phyloP scores from a whole-genome alignment of 2,797 vertebrate genomes.

The Mionectes olivaceus region DNA sequence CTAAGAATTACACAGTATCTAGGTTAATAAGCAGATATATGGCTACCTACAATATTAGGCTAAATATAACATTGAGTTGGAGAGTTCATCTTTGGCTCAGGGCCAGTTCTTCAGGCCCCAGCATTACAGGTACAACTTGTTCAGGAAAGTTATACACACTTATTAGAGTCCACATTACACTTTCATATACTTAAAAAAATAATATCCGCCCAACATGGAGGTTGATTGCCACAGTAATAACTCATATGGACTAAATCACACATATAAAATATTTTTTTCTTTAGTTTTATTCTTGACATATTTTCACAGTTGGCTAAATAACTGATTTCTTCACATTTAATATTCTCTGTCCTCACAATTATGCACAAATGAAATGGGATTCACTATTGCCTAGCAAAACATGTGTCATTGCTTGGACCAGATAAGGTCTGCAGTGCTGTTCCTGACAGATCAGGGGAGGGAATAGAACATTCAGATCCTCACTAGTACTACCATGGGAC shows the following conservation, averaged over 20 bases:
- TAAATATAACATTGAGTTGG: too few species aligned
- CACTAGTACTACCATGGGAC: background rate
- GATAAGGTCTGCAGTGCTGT: background rate
- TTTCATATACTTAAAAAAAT: background rate
- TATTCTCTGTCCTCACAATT: background rate
- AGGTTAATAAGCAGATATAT: too few species aligned
- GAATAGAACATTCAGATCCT: conserved; percentile 4
- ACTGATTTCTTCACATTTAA: background rate
- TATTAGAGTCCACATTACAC: background rate
- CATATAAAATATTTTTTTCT: background rate
- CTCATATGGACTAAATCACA: rapidly evolving
- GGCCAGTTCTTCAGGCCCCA: too few species aligned
- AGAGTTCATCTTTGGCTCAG: too few species aligned
- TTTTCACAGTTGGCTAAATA: background rate
- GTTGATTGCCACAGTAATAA: background rate
- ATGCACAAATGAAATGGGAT: background rate
- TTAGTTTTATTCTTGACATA: background rate
- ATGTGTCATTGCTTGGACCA: background rate
- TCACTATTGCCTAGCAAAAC: background rate
- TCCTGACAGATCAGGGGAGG: background rate
- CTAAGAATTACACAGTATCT: too few species aligned
- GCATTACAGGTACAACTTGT: too few species aligned
- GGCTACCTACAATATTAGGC: too few species aligned
- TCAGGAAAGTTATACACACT: background rate
- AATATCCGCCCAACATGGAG: background rate